Conservation (phyloP, 92 coral and sea anemone species). For the Bergia puertoricense region DNA sequence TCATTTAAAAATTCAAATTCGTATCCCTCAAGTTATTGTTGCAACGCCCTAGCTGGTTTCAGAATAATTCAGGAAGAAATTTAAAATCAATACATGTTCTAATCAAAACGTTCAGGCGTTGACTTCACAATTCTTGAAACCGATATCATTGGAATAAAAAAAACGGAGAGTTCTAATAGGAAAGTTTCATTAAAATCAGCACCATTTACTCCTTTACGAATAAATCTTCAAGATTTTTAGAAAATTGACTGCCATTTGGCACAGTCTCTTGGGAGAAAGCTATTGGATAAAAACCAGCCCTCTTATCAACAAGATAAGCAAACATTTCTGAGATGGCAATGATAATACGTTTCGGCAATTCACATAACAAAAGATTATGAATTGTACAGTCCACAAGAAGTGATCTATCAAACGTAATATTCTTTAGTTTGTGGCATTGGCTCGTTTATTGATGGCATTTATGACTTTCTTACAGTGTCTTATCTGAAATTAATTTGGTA, state of each 20-base stretch:
- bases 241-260: neutral
- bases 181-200: neutral
- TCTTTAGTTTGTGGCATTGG: conserved; percentile 10
- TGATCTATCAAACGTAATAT: conserved; percentile 33
- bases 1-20: conserved; percentile 27
- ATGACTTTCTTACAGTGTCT: conserved; percentile 29
- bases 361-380: conserved; percentile 29
- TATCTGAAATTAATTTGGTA: conserved; percentile 40
- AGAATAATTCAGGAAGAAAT: neutral
- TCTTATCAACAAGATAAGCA: conserved; percentile 34
- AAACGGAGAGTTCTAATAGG: neutral
- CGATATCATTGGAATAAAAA: neutral
- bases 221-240: neutral
- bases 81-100: neutral
- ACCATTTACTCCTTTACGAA: neutral
- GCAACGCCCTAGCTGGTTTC: neutral
- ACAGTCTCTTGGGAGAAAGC: neutral
- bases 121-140: neutral
- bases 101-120: neutral
- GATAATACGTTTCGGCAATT: conserved; percentile 39
- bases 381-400: conserved; percentile 36
- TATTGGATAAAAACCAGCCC: neutral
- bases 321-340: conserved; percentile 21
- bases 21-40: conserved; percentile 20
- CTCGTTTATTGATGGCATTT: conserved; percentile 33